Conservation (phyloP, 2,888 invertebrate genomes). For the Melanostoma scalare region DNA sequence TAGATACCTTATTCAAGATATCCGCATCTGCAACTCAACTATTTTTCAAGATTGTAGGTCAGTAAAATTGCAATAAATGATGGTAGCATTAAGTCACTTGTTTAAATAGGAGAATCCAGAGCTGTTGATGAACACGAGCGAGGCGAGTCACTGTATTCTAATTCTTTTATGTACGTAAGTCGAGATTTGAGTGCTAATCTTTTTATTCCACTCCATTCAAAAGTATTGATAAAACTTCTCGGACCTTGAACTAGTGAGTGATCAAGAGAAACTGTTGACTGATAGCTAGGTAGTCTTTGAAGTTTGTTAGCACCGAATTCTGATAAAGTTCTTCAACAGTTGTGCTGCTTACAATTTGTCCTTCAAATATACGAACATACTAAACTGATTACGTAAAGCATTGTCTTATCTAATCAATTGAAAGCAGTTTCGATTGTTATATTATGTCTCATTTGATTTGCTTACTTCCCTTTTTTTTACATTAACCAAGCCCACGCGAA, state of each 20-base stretch:
- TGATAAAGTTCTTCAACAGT: neutral
- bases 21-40: too few species aligned
- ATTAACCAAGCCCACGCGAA: neutral
- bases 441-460: neutral
- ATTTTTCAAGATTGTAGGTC: too few species aligned
- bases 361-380: neutral
- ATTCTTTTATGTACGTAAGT: too few species aligned
- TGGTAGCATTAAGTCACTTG: too few species aligned
- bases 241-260: constrained; percentile 8
- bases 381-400: neutral
- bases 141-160: too few species aligned
- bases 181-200: too few species aligned
- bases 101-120: too few species aligned
- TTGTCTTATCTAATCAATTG: neutral
- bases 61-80: too few species aligned
- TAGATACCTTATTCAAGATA: too few species aligned
- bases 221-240: neutral
- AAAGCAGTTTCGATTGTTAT: neutral
- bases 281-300: constrained; percentile 7
- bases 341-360: neutral
- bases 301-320: constrained; percentile 12
- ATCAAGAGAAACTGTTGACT: neutral
- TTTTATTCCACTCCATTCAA: too few species aligned
- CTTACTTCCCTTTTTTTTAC: neutral
- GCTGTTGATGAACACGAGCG: too few species aligned